phyloP scores from a whole-genome alignment of 2,113 vertebrate genomes.

The Nyctibius bracteatus region DNA sequence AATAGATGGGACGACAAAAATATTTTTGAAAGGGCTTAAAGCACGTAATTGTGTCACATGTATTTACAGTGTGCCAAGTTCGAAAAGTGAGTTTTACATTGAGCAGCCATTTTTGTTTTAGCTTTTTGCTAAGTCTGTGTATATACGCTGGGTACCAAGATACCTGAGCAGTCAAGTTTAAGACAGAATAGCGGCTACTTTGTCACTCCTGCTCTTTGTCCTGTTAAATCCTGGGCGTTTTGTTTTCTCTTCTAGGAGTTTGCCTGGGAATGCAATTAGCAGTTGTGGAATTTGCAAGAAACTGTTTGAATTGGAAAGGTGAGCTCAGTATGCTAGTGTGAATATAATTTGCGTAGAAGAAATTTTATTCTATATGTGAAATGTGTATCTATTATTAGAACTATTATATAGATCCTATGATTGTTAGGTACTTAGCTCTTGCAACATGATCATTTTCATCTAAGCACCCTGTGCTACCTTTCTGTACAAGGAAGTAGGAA shows the following conservation, averaged over 20 bases:
- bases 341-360: background rate
- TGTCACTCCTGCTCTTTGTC: background rate
- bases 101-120: background rate
- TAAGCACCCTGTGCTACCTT: background rate
- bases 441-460: background rate
- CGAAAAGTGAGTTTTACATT: background rate
- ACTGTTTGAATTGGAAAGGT: constrained; percentile 78
- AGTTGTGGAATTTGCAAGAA: constrained; percentile 80
- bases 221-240: background rate
- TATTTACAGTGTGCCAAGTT: background rate
- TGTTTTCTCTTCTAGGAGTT: constrained; percentile 59
- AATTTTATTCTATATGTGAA: background rate
- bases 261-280: constrained; percentile 82
- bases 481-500: background rate
- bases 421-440: background rate
- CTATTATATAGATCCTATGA: background rate
- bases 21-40: background rate
- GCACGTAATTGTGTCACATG: background rate
- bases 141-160: background rate
- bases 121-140: background rate
- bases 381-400: background rate
- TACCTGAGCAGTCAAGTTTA: background rate
- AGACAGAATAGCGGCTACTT: background rate
- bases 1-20: background rate
- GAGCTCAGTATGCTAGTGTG: background rate